These are phyloP conservation scores for Anomalospiza imberbis DNA, from an alignment of 2,797 vertebrate genomes.

Conservation along the genomic window DNA sequence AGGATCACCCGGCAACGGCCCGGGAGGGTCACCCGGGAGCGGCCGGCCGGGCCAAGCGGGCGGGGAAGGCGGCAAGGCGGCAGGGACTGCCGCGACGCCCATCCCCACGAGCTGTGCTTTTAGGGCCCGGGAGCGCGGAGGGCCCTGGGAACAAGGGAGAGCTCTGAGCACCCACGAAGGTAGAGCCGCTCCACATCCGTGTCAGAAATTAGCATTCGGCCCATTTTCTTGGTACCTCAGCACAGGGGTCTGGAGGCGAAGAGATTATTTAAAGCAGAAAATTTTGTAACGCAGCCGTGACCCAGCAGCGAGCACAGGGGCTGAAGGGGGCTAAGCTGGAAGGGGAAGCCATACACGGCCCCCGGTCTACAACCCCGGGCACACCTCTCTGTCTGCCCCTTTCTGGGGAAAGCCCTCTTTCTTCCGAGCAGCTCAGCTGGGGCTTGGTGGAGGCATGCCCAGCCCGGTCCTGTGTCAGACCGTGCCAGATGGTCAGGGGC, in stretches of 20 bases:
- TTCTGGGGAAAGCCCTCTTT: background rate
- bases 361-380: background rate
- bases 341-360: fast-evolving
- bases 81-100: fast-evolving
- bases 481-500: background rate
- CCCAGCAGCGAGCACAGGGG: background rate
- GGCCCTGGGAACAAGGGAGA: background rate
- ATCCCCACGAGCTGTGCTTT: background rate
- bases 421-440: background rate
- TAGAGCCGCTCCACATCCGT: background rate
- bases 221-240: background rate
- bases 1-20: background rate
- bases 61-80: background rate
- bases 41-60: background rate
- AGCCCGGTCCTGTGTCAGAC: background rate
- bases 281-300: background rate
- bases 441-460: background rate
- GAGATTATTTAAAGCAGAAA: background rate
- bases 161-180: background rate
- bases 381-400: background rate
- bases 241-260: background rate
- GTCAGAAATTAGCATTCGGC: background rate
- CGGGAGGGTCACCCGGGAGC: background rate
- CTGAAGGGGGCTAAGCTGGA: background rate
- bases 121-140: background rate